Conservation (phyloP, 1,140 invertebrate species). For the Cyclargus thomasi region DNA sequence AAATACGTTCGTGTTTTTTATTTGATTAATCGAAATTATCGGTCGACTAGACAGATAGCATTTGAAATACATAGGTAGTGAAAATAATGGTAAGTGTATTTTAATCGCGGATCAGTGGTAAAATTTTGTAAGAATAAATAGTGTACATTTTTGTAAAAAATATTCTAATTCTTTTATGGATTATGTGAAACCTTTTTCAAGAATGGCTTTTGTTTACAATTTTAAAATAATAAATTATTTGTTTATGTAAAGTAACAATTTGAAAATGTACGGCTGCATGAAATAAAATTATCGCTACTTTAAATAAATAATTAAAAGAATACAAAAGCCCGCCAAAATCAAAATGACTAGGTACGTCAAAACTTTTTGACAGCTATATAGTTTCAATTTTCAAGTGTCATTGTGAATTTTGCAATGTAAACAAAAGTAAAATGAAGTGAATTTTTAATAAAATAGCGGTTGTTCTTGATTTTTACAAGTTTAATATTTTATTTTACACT, state of each 20-base stretch:
- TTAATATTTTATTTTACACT: background rate
- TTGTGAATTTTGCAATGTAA: background rate
- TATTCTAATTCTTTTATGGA: too few species aligned
- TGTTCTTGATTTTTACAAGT: background rate
- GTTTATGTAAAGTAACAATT: too few species aligned
- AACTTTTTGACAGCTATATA: background rate
- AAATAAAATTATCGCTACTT: background rate
- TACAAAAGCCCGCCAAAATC: background rate
- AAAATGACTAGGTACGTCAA: background rate
- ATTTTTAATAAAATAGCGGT: background rate
- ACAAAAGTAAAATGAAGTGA: background rate
- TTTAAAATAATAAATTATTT: too few species aligned
- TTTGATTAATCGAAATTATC: background rate
- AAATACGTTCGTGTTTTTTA: conserved; percentile 23
- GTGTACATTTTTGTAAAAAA: too few species aligned
- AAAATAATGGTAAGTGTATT: conserved; percentile 18
- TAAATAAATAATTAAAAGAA: background rate
- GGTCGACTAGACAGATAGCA: background rate
- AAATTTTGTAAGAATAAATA: too few species aligned
- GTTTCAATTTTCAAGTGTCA: background rate
- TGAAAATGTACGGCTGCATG: too few species aligned
- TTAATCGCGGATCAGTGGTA: conserved; percentile 19
- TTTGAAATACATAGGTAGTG: conserved; percentile 19
- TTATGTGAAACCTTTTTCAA: too few species aligned
- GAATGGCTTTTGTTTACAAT: too few species aligned